Conservation (phyloP, 1,140 invertebrate species). For the Heterodera carotae region DNA sequence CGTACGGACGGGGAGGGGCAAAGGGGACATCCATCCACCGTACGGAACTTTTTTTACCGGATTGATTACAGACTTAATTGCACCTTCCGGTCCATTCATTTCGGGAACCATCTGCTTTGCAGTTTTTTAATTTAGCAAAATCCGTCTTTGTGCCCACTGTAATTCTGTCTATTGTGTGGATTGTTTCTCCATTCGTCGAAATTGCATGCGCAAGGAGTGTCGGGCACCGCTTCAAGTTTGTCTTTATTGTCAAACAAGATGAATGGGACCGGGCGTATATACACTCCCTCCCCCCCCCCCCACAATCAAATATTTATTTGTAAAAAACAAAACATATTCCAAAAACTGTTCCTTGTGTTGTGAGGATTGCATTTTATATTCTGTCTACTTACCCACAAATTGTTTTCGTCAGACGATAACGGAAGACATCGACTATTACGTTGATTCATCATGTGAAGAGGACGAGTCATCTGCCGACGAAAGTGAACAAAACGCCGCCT, state of each 20-base stretch:
- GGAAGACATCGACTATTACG: constrained; percentile 45
- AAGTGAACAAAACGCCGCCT: too few relatives aligned
- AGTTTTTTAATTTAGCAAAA: constrained; percentile 33
- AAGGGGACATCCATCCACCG: constrained; percentile 24
- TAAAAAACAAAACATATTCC: too few relatives aligned
- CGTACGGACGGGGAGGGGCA: constrained; percentile 9
- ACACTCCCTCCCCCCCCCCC: neutral
- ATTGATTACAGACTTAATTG: too few relatives aligned
- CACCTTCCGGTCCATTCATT: too few relatives aligned
- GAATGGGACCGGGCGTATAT: neutral
- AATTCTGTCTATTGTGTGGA: constrained; percentile 44
- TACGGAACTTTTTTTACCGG: neutral
- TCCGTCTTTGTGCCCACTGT: constrained; percentile 16
- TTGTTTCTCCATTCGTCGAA: constrained; percentile 39
- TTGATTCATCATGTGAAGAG: constrained; percentile 46
- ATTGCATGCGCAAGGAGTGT: constrained; percentile 33
- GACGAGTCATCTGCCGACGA: neutral
- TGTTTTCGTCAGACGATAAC: constrained; percentile 35
- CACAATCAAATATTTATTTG: too few relatives aligned
- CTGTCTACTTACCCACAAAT: neutral
- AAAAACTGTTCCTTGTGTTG: too few relatives aligned
- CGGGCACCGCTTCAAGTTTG: neutral
- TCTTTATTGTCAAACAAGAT: too few relatives aligned
- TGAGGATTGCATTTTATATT: too few relatives aligned
- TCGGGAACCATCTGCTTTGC: too few relatives aligned